A percentile compares a stretch with the other conserved stretches of the same genome.
Evolutionary conservation across 2,113 vertebrate species (phyloP).

Genomic region (Passerina amoena): DNA sequence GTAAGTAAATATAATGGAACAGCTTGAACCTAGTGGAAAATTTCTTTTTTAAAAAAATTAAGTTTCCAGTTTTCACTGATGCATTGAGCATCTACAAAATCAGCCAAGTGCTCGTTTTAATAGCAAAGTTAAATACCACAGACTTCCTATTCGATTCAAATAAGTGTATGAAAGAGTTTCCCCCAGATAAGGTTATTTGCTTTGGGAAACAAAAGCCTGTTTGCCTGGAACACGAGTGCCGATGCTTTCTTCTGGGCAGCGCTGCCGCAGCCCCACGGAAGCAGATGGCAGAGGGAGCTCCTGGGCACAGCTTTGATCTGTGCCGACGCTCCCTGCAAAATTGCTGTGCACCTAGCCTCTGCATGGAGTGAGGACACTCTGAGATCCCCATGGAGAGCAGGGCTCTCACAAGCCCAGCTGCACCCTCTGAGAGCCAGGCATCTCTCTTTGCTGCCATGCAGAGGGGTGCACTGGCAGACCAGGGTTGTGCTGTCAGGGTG

Average conservation of each 20-base stretch:
- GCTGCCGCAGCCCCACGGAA: background rate
- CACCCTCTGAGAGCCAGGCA: rapidly evolving
- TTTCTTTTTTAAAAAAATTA: background rate
- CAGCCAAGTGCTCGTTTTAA: background rate
- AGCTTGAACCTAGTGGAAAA: background rate
- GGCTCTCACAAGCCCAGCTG: background rate
- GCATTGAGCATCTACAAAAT: background rate
- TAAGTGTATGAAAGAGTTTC: background rate
- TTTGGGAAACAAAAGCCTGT: background rate
- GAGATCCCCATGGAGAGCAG: rapidly evolving
- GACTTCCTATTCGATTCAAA: background rate
- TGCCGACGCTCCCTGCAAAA: background rate
- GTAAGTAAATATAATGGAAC: background rate
- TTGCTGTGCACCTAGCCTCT: background rate
- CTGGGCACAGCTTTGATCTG: background rate
- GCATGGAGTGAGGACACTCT: background rate
- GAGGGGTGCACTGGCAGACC: background rate
- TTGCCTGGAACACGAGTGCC: background rate
- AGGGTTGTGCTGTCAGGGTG: rapidly evolving
- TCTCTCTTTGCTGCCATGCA: background rate
- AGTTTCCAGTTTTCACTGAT: background rate
- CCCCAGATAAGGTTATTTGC: slow-evolving; percentile 5
- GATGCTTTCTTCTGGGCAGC: background rate
- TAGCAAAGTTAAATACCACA: background rate
- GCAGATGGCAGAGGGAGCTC: slow-evolving; percentile 30